These are phyloP conservation scores for Rhynchonycteris naso DNA, from an alignment of 2,797 vertebrate species.

Conservation along the genomic window DNA sequence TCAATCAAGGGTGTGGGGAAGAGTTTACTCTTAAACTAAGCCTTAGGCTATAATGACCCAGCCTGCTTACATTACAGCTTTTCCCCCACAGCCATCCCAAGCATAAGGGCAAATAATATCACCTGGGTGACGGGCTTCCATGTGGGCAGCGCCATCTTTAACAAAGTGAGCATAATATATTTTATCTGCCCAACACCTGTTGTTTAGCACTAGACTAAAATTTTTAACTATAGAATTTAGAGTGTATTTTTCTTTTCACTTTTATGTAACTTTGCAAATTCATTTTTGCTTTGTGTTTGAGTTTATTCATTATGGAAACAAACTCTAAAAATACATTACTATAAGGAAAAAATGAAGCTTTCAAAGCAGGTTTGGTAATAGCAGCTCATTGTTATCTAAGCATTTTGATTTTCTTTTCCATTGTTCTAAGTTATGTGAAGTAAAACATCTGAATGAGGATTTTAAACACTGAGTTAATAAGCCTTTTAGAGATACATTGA, in stretches of 20 bases:
- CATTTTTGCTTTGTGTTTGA: neutral
- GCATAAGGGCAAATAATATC: too few relatives aligned
- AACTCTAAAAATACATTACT: constrained; percentile 3
- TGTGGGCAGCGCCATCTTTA: too few relatives aligned
- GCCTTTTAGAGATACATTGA: neutral
- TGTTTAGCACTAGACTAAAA: neutral
- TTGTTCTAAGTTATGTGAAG: neutral
- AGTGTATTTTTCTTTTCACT: neutral
- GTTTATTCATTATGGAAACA: neutral
- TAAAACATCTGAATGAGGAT: neutral
- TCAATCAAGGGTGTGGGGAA: too few relatives aligned
- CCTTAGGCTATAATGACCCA: too few relatives aligned
- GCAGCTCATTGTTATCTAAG: neutral
- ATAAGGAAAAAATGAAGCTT: constrained; percentile 13
- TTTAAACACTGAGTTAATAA: neutral
- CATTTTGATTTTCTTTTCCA: constrained; percentile 7
- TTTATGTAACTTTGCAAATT: neutral
- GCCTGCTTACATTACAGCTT: too few relatives aligned
- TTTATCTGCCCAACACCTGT: too few relatives aligned
- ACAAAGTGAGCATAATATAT: too few relatives aligned
- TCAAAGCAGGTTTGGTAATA: neutral
- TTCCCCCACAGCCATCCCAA: too few relatives aligned
- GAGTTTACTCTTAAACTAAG: too few relatives aligned
- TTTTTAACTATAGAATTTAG: neutral
- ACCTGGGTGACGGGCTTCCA: too few relatives aligned